These are phyloP conservation scores for Pterocles orientalis DNA, from an alignment of 2,113 vertebrate species.

Conservation along the genomic window DNA sequence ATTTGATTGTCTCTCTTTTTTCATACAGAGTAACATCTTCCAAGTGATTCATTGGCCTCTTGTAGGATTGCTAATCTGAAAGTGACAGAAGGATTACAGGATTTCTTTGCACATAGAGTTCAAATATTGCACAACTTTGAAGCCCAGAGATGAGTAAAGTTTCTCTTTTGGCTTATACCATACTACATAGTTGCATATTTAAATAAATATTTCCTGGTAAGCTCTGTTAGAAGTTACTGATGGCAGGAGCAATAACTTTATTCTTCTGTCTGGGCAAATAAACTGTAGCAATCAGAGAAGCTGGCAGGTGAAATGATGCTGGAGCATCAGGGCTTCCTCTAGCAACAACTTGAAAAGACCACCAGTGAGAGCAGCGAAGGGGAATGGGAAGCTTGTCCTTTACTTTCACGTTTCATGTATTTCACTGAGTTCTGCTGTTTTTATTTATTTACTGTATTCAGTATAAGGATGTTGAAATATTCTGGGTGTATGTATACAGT, in stretches of 20 bases:
- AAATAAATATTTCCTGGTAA: not conserved
- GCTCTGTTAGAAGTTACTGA: not conserved
- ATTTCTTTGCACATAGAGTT: not conserved
- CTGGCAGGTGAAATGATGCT: not conserved
- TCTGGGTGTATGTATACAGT: not conserved
- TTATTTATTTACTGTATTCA: not conserved
- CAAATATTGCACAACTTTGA: not conserved
- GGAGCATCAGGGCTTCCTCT: not conserved
- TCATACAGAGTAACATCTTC: not conserved
- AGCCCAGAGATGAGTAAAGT: not conserved
- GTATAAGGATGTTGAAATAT: not conserved
- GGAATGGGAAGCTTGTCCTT: not conserved
- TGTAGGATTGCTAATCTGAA: not conserved
- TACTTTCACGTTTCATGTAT: fast-evolving
- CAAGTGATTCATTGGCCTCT: not conserved
- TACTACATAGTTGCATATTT: not conserved
- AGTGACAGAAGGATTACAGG: not conserved
- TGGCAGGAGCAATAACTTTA: not conserved
- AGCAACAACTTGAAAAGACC: not conserved
- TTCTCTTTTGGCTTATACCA: not conserved
- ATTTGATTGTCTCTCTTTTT: not conserved
- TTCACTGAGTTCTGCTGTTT: not conserved
- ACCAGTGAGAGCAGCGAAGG: not conserved
- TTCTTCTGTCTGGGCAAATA: not conserved
- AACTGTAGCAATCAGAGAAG: not conserved